Conservation (phyloP, 2,797 vertebrate species). For the Gambelia wislizenii region DNA sequence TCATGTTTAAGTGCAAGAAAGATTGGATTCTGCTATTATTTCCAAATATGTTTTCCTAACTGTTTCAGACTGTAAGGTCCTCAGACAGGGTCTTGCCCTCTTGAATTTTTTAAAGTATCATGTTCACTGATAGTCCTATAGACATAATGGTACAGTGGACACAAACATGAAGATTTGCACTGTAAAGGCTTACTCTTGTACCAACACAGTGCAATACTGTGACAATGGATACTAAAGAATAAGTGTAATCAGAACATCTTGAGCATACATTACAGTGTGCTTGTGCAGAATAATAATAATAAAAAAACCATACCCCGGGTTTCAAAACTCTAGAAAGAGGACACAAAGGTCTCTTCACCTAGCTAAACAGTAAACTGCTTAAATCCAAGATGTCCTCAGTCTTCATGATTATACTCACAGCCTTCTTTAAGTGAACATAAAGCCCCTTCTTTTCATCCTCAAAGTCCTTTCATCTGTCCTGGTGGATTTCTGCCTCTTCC, state of each 20-base stretch:
- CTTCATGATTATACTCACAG: background rate
- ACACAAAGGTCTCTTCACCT: background rate
- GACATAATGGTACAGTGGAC: background rate
- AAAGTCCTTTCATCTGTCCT: background rate
- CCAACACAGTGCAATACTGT: background rate
- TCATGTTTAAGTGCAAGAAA: background rate
- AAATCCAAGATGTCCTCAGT: background rate
- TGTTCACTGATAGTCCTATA: background rate
- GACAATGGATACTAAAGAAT: background rate
- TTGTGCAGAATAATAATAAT: too few species aligned
- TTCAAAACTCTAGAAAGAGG: background rate
- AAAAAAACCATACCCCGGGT: background rate
- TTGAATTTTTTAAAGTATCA: background rate
- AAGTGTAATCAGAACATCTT: background rate
- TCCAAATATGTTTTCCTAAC: background rate
- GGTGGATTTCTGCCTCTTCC: background rate
- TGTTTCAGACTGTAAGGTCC: background rate
- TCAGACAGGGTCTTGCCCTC: background rate
- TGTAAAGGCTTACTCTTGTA: background rate
- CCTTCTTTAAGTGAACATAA: background rate
- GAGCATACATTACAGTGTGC: background rate
- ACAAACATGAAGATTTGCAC: background rate
- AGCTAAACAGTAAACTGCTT: background rate
- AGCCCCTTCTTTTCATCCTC: background rate
- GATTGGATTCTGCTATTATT: background rate